phyloP scores from a whole-genome alignment of 2,113 vertebrate species.

The Notarius quadriscutis region DNA sequence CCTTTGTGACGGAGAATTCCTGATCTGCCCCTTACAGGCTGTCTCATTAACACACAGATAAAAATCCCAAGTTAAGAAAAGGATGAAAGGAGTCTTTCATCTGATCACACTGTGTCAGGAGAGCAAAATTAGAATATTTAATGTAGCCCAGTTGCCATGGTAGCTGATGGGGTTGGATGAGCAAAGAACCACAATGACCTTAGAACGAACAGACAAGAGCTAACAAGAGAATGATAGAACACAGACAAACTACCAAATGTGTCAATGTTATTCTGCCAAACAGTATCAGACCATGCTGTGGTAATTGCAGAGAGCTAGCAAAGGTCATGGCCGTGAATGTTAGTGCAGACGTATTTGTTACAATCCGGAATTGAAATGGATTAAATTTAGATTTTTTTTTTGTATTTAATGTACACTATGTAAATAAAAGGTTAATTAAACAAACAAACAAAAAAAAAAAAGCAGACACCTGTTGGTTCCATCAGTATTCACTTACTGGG shows the following conservation, averaged over 20 bases:
- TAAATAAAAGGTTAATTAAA: neutral
- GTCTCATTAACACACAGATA: slow-evolving; percentile 12
- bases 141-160: slow-evolving; percentile 62
- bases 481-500: neutral
- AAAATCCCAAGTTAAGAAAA: slow-evolving; percentile 17
- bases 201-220: neutral
- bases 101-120: slow-evolving; percentile 5
- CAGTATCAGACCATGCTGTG: neutral
- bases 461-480: neutral
- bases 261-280: slow-evolving; percentile 3
- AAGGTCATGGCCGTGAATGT: neutral
- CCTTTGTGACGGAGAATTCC: neutral
- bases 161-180: slow-evolving; percentile 56
- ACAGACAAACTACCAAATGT: neutral
- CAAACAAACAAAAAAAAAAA: neutral
- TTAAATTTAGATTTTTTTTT: neutral
- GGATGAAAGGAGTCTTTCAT: slow-evolving; percentile 26
- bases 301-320: neutral
- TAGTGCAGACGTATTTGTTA: neutral
- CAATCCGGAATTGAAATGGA: neutral
- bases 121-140: slow-evolving; percentile 37
- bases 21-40: neutral
- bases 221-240: slow-evolving; percentile 18
- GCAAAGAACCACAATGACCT: slow-evolving; percentile 41
- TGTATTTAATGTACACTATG: neutral